Percentiles rank a stretch among this genome's conserved stretches.
These are phyloP conservation scores for Mastomys natalensis DNA, from an alignment of 2,113 vertebrate genomes.

Conservation along the genomic window DNA sequence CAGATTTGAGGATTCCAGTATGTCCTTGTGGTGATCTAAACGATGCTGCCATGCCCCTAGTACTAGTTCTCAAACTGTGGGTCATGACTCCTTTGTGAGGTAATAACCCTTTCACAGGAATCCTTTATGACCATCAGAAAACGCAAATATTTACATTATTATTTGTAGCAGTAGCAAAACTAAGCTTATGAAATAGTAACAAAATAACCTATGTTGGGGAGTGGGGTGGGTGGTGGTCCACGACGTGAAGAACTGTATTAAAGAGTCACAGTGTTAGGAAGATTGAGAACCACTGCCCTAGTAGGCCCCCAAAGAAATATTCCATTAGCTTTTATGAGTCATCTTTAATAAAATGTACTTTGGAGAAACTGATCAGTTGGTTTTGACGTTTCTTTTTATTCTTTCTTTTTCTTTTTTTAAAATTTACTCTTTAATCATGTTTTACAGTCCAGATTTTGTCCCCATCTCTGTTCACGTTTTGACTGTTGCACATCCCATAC, in stretches of 20 bases:
- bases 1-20: background rate
- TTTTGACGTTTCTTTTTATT: background rate
- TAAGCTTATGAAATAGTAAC: background rate
- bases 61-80: background rate
- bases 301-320: conserved; percentile 1
- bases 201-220: background rate
- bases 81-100: too few relatives aligned
- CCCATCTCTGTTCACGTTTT: too few relatives aligned
- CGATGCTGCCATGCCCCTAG: accelerated
- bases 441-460: too few relatives aligned
- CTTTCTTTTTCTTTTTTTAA: too few relatives aligned
- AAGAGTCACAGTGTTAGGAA: background rate
- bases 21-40: conserved; percentile 22
- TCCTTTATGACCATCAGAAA: background rate
- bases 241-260: background rate
- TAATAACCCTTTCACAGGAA: too few relatives aligned
- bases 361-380: background rate
- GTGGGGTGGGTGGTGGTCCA: too few relatives aligned
- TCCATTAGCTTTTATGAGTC: background rate
- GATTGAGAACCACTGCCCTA: background rate
- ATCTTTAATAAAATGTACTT: conserved; percentile 34
- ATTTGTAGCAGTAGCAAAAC: background rate
- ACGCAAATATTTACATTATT: background rate
- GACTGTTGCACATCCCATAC: too few relatives aligned
- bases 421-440: too few relatives aligned